Conservation (phyloP, 2,113 vertebrate species). For the Etheostoma cragini region DNA sequence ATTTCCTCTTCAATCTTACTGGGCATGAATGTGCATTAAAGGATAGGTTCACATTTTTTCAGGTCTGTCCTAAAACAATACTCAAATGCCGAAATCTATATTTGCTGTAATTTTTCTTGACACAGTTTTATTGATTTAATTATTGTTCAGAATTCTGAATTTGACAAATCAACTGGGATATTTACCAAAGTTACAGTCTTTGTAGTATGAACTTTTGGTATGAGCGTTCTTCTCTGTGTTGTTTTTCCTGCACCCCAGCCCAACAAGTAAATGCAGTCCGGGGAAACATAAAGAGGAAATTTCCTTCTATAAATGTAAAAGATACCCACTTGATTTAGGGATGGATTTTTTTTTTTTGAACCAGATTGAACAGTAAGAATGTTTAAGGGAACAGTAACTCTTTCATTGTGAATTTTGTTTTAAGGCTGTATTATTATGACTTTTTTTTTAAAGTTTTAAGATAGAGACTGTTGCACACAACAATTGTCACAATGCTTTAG, state of each 20-base stretch:
- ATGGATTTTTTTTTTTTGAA: not conserved
- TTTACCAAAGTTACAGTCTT: not conserved
- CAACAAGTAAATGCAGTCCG: no score
- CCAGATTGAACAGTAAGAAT: not conserved
- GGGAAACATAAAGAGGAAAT: not conserved
- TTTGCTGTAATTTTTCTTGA: not conserved
- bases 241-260: no score
- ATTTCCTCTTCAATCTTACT: not conserved
- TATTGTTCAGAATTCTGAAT: not conserved
- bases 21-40: not conserved
- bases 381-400: not conserved
- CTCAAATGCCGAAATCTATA: not conserved
- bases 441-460: not conserved
- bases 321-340: not conserved
- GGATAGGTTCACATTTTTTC: not conserved
- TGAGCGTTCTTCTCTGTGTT: not conserved
- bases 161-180: not conserved
- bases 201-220: not conserved
- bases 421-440: not conserved
- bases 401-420: not conserved
- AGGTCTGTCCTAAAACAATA: not conserved
- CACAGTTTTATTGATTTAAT: no score
- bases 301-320: not conserved
- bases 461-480: not conserved
- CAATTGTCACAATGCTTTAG: slow-evolving; percentile 19